Percentiles rank a stretch among this genome's conserved stretches.
These are phyloP conservation scores for Amblyjoppa fuscipennis DNA, from an alignment of 2,888 invertebrate species.

Conservation along the genomic window DNA sequence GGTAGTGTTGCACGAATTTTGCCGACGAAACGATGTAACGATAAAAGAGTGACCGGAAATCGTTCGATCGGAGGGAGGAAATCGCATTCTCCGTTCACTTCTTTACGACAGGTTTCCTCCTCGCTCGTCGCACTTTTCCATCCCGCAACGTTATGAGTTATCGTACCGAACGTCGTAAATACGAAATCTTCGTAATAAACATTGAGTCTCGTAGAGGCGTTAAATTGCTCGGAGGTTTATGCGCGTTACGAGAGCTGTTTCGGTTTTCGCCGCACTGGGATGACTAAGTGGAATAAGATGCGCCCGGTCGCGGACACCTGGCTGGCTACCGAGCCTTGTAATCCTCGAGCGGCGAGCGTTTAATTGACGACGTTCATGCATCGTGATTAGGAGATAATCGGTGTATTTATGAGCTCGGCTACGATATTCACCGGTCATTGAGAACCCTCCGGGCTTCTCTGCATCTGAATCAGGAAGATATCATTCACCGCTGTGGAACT, in stretches of 20 bases:
- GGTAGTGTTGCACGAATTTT: too few relatives aligned
- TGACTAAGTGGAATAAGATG: conserved; percentile 53
- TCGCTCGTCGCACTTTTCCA: background rate
- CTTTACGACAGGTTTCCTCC: conserved; percentile 4
- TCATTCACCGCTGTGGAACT: conserved; percentile 27
- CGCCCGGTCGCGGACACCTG: conserved; percentile 60
- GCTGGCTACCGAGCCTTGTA: conserved; percentile 38
- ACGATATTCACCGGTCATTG: conserved; percentile 40
- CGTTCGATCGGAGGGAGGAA: conserved; percentile 26
- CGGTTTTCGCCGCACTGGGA: background rate
- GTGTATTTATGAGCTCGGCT: conserved; percentile 58
- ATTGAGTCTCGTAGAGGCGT: background rate
- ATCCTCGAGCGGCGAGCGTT: conserved; percentile 32
- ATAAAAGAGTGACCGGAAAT: conserved; percentile 50
- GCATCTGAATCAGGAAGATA: conserved; percentile 45
- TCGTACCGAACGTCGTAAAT: background rate
- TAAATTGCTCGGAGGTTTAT: background rate
- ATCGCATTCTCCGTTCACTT: conserved; percentile 15
- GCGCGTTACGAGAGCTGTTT: background rate
- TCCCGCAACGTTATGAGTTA: conserved; percentile 18
- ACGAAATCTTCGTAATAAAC: background rate
- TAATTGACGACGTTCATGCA: conserved; percentile 62
- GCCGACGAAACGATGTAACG: background rate
- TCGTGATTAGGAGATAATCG: conserved; percentile 62
- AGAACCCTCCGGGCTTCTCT: conserved; percentile 5